These are phyloP conservation scores for Macrobrachium rosenbergii DNA, from an alignment of 1,140 invertebrate species.

Conservation along the genomic window DNA sequence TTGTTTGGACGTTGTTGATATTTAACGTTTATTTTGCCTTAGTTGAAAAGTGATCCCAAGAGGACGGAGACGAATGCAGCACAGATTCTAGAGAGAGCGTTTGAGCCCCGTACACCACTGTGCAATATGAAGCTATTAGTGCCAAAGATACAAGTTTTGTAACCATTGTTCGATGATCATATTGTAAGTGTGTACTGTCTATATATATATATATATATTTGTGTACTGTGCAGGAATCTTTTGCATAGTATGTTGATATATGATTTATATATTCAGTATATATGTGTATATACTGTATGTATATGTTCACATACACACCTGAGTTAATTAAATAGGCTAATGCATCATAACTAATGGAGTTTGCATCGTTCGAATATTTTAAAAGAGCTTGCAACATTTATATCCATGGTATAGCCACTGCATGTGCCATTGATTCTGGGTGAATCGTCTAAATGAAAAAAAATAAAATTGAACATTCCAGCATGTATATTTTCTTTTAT, in stretches of 20 bases:
- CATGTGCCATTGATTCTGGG: constrained; percentile 35
- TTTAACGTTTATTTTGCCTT: constrained; percentile 29
- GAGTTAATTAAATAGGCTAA: too few species aligned
- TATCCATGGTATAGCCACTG: background rate
- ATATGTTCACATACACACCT: too few species aligned
- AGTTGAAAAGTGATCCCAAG: constrained; percentile 1
- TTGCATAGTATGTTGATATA: background rate
- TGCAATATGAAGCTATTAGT: constrained; percentile 44
- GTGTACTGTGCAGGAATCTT: background rate
- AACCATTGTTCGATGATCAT: background rate
- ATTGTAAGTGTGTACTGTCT: constrained; percentile 16
- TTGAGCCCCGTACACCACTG: constrained; percentile 28
- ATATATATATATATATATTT: constrained; percentile 17
- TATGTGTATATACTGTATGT: too few species aligned
- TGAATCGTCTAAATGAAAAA: constrained; percentile 17
- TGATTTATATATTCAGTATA: too few species aligned
- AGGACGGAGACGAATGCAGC: constrained; percentile 4
- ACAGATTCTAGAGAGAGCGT: background rate
- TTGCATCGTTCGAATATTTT: too few species aligned
- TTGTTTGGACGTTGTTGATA: constrained; percentile 50
- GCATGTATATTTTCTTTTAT: constrained; percentile 22
- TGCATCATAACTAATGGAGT: too few species aligned
- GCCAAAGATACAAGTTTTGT: constrained; percentile 44
- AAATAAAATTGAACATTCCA: constrained; percentile 26
- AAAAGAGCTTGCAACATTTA: too few species aligned